Conservation (phyloP, 1,140 invertebrate genomes). For the Helicoverpa armigera region DNA sequence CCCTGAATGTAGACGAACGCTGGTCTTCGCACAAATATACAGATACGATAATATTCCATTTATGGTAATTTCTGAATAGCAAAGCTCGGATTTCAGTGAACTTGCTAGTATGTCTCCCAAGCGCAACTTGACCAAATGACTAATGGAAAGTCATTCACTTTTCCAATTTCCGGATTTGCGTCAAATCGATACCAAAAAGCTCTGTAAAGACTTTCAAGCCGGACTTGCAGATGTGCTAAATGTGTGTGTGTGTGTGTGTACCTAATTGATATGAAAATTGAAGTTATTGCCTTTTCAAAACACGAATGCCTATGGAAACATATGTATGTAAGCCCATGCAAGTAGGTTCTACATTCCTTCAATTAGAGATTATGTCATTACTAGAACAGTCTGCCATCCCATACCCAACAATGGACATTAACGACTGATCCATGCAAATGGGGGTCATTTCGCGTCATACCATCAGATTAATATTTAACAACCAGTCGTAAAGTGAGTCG, state of each 20-base stretch:
- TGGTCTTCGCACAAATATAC: background rate
- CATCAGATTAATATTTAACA: constrained; percentile 13
- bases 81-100: background rate
- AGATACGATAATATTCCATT: background rate
- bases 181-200: no score
- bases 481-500: constrained; percentile 6
- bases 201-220: no score
- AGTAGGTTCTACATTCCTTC: background rate
- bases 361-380: constrained; percentile 31
- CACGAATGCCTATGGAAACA: no score
- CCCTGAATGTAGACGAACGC: background rate
- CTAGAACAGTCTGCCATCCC: background rate
- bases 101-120: no score
- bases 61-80: background rate
- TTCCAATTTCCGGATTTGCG: no score
- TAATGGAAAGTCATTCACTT: background rate
- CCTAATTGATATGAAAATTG: no score
- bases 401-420: constrained; percentile 13
- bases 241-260: no score
- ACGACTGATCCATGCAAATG: constrained; percentile 26
- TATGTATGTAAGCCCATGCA: no score
- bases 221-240: no score
- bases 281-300: no score
- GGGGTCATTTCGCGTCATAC: constrained; percentile 3
- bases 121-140: no score